phyloP scores from a whole-genome alignment of 2,113 vertebrate species.

The Centropus unirufus region DNA sequence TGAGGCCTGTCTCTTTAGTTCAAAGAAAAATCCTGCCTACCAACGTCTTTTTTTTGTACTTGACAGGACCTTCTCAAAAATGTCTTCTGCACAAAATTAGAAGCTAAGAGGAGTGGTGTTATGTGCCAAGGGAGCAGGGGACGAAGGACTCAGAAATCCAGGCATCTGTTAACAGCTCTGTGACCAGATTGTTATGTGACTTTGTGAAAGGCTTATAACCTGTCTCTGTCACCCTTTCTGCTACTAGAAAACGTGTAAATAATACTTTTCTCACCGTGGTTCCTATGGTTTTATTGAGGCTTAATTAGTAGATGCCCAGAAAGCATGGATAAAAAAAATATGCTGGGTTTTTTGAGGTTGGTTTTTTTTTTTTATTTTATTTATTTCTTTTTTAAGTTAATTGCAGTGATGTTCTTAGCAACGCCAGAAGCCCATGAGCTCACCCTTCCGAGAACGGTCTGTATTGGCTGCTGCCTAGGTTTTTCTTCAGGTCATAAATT shows the following conservation, averaged over 20 bases:
- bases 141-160: neutral
- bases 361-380: too few species aligned
- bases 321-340: neutral
- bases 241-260: neutral
- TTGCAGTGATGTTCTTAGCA: neutral
- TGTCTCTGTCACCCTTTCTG: neutral
- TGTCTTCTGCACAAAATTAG: neutral
- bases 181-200: neutral
- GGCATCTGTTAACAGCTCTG: conserved; percentile 22
- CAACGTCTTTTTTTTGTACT: neutral
- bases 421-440: neutral
- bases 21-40: neutral
- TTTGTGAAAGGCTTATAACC: conserved; percentile 10
- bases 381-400: neutral
- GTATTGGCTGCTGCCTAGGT: neutral
- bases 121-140: neutral
- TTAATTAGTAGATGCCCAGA: conserved; percentile 38
- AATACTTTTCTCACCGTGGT: conserved; percentile 5
- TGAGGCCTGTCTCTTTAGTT: neutral
- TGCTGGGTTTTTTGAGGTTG: neutral
- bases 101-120: neutral
- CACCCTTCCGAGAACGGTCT: neutral
- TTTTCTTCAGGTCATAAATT: neutral
- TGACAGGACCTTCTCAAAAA: conserved; percentile 4
- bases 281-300: neutral